Conservation (phyloP, 2,797 vertebrate genomes). For the Poecilia picta region DNA sequence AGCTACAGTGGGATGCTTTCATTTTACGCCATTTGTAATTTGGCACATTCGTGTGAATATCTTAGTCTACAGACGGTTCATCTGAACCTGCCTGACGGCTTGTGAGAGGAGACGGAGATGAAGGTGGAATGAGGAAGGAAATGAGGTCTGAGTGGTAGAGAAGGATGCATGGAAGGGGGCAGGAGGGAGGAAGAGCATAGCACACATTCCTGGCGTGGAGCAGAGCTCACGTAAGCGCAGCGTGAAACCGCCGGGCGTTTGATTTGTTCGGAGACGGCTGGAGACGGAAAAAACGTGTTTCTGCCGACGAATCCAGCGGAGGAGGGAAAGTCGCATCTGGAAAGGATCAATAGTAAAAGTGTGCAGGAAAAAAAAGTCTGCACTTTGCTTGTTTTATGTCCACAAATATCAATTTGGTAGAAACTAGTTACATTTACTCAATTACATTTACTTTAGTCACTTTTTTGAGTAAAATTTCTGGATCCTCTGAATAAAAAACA, state of each 20-base stretch:
- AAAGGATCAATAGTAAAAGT: constrained; percentile 1
- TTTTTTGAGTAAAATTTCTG: no score
- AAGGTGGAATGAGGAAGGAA: constrained; percentile 3
- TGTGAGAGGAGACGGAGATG: background rate
- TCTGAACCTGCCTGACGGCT: background rate
- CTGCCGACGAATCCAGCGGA: background rate
- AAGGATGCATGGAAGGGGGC: constrained; percentile 34
- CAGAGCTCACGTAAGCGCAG: constrained; percentile 5
- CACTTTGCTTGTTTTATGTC: background rate
- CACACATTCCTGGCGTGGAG: constrained; percentile 53
- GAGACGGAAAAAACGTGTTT: background rate
- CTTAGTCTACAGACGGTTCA: background rate
- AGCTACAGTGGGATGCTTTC: background rate
- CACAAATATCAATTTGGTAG: background rate
- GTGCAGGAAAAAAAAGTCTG: background rate
- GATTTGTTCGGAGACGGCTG: constrained; percentile 7
- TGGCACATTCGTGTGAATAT: background rate
- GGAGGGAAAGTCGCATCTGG: constrained; percentile 16
- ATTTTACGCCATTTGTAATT: background rate
- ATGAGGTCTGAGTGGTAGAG: constrained; percentile 2
- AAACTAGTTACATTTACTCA: no score
- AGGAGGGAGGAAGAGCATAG: constrained; percentile 50
- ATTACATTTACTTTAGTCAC: no score
- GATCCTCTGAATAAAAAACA: no score
- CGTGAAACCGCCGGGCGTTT: constrained; percentile 16